Percentiles rank a stretch among this genome's conserved stretches.
These are phyloP conservation scores for Nomada ferruginata DNA, from an alignment of 2,888 invertebrate genomes.

Conservation along the genomic window DNA sequence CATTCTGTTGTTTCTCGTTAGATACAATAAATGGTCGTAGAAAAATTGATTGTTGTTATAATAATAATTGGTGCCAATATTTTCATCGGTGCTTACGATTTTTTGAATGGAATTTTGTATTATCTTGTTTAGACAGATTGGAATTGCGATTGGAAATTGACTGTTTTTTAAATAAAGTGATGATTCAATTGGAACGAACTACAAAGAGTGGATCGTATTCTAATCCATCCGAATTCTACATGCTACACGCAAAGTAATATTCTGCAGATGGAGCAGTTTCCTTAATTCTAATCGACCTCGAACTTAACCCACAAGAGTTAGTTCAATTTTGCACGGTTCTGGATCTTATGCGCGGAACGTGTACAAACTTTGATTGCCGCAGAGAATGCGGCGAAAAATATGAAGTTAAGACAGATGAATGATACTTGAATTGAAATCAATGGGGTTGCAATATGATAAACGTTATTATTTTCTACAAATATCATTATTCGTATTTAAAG, in stretches of 20 bases:
- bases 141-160: background rate
- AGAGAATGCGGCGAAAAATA: background rate
- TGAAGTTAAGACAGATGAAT: background rate
- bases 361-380: conserved; percentile 9
- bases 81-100: too few relatives aligned
- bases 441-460: background rate
- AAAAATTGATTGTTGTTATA: too few relatives aligned
- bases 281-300: conserved; percentile 12
- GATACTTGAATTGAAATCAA: background rate
- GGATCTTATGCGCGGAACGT: conserved; percentile 5
- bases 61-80: too few relatives aligned
- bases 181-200: background rate
- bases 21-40: too few relatives aligned
- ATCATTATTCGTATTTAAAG: too few relatives aligned
- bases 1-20: too few relatives aligned
- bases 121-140: too few relatives aligned
- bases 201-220: background rate
- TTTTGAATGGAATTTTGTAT: too few relatives aligned
- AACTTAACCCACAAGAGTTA: background rate
- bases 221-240: background rate
- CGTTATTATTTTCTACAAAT: too few relatives aligned
- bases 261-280: conserved; percentile 1
- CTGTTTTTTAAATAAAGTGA: background rate
- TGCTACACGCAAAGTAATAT: background rate
- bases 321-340: conserved; percentile 8